phyloP scores from a whole-genome alignment of 1,140 invertebrate genomes.

The Conus betulinus region DNA sequence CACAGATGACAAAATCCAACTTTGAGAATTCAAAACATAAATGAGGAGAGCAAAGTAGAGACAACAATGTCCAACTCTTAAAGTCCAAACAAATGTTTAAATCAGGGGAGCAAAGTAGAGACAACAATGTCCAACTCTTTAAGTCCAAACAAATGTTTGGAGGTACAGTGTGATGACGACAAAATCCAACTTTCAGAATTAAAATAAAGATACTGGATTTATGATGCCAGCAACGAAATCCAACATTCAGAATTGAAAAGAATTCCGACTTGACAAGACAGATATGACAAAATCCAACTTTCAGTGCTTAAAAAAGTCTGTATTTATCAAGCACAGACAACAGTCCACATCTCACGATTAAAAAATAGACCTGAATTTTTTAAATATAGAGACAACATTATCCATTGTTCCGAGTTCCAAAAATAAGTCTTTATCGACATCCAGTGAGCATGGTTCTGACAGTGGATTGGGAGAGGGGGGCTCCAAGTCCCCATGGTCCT shows the following conservation, averaged over 20 bases:
- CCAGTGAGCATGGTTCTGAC: not conserved
- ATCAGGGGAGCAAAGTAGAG: too few relatives aligned
- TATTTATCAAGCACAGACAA: not conserved
- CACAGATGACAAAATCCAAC: not conserved
- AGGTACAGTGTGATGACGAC: not conserved
- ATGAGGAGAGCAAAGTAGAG: not conserved
- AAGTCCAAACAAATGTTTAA: too few relatives aligned
- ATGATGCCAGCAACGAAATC: not conserved
- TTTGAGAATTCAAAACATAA: not conserved
- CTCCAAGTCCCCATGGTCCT: too few relatives aligned
- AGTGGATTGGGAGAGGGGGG: not conserved
- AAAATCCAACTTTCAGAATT: not conserved
- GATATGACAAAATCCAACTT: not conserved
- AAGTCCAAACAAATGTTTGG: too few relatives aligned
- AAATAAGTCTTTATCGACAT: not conserved
- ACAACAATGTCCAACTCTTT: too few relatives aligned
- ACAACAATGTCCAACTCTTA: not conserved
- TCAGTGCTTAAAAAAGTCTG: not conserved
- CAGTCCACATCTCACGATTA: not conserved
- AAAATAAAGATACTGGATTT: not conserved
- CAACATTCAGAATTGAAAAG: not conserved
- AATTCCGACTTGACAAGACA: not conserved
- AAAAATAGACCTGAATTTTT: not conserved
- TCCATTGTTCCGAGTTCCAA: not conserved
- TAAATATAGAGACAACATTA: conserved; percentile 3